phyloP scores from a whole-genome alignment of 2,797 vertebrate genomes.

The Bovichtus variegatus region DNA sequence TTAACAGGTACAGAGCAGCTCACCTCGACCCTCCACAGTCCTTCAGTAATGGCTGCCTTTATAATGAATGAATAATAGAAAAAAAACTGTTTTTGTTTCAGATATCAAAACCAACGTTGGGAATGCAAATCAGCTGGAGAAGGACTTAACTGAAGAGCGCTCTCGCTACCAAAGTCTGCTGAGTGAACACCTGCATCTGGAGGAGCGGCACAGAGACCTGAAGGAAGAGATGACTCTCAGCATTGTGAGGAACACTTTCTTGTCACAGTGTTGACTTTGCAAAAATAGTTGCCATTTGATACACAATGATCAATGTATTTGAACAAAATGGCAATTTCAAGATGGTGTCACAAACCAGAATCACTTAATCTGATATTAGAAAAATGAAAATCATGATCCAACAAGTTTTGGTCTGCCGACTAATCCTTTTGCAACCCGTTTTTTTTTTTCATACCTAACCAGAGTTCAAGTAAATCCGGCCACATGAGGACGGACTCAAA shows the following conservation, averaged over 20 bases:
- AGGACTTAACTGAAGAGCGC: conserved; percentile 91
- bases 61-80: conserved; percentile 2
- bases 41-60: background rate
- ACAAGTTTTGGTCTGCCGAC: background rate
- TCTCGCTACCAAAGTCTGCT: conserved; percentile 94
- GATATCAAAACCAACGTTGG: conserved; percentile 83
- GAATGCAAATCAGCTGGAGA: conserved; percentile 89
- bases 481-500: conserved; percentile 91
- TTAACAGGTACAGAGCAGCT: conserved; percentile 86
- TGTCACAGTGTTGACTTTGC: background rate
- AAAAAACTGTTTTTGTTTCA: conserved; percentile 38
- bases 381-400: background rate
- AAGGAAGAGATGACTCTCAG: conserved; percentile 89
- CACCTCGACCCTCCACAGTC: background rate
- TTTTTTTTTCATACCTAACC: conserved; percentile 11
- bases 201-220: conserved; percentile 91
- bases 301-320: background rate
- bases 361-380: background rate
- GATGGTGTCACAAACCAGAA: background rate
- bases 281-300: background rate
- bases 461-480: conserved; percentile 87
- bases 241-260: conserved; percentile 78
- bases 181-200: conserved; percentile 92
- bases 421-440: background rate
- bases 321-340: background rate